phyloP scores from a whole-genome alignment of 2,113 vertebrate species.

The Benthochromis sp. region DNA sequence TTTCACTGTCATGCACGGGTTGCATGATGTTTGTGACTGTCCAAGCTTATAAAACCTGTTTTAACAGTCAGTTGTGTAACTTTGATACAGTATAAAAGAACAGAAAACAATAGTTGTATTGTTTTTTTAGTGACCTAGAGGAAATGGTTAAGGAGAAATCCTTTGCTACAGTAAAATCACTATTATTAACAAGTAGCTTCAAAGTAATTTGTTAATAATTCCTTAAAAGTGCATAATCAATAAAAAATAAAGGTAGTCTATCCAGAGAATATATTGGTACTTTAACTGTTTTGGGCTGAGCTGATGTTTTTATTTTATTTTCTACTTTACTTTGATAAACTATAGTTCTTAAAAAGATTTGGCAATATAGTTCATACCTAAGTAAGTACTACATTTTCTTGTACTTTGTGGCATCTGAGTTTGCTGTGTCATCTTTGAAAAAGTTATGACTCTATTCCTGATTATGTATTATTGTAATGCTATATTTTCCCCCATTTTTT shows the following conservation, averaged over 20 bases:
- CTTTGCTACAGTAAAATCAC: background rate
- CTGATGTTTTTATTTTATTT: background rate
- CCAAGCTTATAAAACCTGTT: background rate
- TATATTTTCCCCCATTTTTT: background rate
- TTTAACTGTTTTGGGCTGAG: background rate
- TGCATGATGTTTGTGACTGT: background rate
- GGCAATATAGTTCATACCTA: background rate
- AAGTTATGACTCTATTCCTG: background rate
- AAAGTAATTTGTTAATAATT: background rate
- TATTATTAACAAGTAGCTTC: background rate
- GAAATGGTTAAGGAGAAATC: background rate
- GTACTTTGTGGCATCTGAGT: background rate
- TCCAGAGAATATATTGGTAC: background rate
- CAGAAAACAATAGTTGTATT: background rate
- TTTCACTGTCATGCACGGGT: background rate
- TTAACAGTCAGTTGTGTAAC: background rate
- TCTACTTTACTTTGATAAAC: background rate
- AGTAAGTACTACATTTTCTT: background rate
- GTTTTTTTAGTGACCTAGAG: background rate
- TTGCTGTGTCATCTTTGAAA: background rate
- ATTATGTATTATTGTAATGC: background rate
- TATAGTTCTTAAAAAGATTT: background rate
- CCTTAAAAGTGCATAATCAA: background rate
- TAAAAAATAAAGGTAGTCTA: background rate
- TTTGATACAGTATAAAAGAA: background rate